phyloP scores from a whole-genome alignment of 2,888 invertebrate genomes.

The Azorinus chamasolen region DNA sequence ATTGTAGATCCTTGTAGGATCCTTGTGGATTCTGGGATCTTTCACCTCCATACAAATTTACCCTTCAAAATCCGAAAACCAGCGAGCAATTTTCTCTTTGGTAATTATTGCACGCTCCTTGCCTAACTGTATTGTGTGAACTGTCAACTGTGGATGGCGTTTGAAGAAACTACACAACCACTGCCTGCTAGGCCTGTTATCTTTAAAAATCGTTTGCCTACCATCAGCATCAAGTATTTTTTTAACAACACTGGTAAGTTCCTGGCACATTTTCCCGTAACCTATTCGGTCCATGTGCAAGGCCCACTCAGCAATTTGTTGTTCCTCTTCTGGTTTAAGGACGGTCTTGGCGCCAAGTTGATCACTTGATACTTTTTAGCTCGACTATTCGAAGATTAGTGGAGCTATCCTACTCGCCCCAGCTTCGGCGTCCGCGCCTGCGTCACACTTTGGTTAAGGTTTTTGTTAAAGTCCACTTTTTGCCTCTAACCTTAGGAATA shows the following conservation, averaged over 20 bases:
- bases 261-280: neutral
- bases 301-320: neutral
- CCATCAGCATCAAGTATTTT: constrained; percentile 12
- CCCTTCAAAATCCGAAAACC: constrained; percentile 15
- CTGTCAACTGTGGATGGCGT: constrained; percentile 13
- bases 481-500: too few relatives aligned
- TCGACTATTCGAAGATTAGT: too few relatives aligned
- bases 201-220: neutral
- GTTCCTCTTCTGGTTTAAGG: too few relatives aligned
- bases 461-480: too few relatives aligned
- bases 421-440: too few relatives aligned
- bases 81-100: constrained; percentile 28
- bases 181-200: constrained; percentile 3
- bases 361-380: too few relatives aligned
- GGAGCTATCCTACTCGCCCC: too few relatives aligned
- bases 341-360: too few relatives aligned
- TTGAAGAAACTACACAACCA: constrained; percentile 6
- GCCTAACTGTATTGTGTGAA: constrained; percentile 30
- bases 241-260: neutral
- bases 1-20: constrained; percentile 21
- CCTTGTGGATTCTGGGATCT: constrained; percentile 11
- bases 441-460: too few relatives aligned
- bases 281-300: constrained; percentile 8
- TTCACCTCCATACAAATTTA: constrained; percentile 17
- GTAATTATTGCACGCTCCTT: constrained; percentile 28